A percentile compares a stretch with the other conserved stretches of the same genome.
Conservation (phyloP, 2,797 vertebrate genomes). For the Spinus pinus region DNA sequence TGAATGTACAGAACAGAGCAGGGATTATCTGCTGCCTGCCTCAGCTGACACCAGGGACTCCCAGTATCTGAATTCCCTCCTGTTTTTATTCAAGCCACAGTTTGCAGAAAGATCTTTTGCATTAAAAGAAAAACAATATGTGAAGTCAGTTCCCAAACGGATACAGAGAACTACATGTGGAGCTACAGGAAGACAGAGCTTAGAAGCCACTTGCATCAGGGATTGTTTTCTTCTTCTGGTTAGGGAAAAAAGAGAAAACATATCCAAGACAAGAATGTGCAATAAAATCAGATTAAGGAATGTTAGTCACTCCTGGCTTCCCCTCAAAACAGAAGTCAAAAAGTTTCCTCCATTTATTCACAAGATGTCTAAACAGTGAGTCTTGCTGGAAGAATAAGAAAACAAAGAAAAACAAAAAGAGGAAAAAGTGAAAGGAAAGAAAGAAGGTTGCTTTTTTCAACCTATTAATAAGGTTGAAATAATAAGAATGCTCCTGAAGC, state of each 20-base stretch:
- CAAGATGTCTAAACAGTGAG: slow-evolving; percentile 37
- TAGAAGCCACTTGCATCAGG: slow-evolving; percentile 23
- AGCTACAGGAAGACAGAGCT: slow-evolving; percentile 39
- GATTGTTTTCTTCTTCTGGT: slow-evolving; percentile 34
- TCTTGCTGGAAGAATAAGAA: not conserved
- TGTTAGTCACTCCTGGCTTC: slow-evolving; percentile 61
- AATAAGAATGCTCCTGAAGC: not conserved
- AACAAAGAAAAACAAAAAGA: not conserved
- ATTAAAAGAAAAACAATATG: slow-evolving; percentile 19
- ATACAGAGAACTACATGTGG: not conserved
- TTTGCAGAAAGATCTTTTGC: slow-evolving; percentile 8
- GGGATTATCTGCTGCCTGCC: slow-evolving; percentile 21
- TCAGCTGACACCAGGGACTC: slow-evolving; percentile 18
- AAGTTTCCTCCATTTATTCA: slow-evolving; percentile 56
- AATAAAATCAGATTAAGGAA: slow-evolving; percentile 62
- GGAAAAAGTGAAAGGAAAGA: not conserved
- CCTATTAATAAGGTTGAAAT: not conserved
- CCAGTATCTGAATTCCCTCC: slow-evolving; percentile 20
- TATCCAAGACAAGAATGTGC: slow-evolving; percentile 46
- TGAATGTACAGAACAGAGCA: slow-evolving; percentile 9
- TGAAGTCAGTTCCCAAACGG: slow-evolving; percentile 9
- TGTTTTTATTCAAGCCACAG: slow-evolving; percentile 42
- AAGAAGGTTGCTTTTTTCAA: not conserved
- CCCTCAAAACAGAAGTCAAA: slow-evolving; percentile 65
- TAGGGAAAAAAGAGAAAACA: slow-evolving; percentile 2